Evolutionary conservation across 2,113 vertebrate genomes (phyloP), one percentile per base, ranked within the genome.

Genomic region (Grammomys surdaster): DNA sequence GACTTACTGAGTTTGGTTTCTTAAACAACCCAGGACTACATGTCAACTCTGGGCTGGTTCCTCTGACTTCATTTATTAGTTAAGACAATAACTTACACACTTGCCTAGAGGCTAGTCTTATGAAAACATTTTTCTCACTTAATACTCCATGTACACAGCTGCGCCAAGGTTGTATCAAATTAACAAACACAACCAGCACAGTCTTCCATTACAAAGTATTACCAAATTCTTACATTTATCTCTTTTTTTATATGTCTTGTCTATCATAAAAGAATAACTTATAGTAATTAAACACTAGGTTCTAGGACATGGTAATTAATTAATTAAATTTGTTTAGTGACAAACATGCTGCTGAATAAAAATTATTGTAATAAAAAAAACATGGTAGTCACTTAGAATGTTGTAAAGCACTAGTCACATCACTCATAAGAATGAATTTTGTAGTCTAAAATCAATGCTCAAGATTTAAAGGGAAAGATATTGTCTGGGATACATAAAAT

Each of bases 301-400:
- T 95, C 2, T 86, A 7, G 1, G 6, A 17, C 46, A 70, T 58
- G 72, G 5, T 81, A 72, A 88, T 28, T 76, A 80, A 76, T 91
- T 77, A 85, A 17, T 60, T 60, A 84, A 84, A 84, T 26, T 84
- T 43, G 2, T 43, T 22, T 84, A 84, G 11, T 13, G 10, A 2
- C 54, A 94, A 87, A 72, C 11, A n/a, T 56, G 7, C 91, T 93
- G 87, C 65, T 81, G 20, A 95, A 96, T 46, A 40, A 90, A 87
- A 93, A 65, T 78, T 54, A 84, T 75, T 7, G 28, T 40, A 81
- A 63, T 70, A 70, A 43, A 22, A 60, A 60, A 60, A 60, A 48
- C 46, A 51, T 51, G 48, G 48, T 7, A 51, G 48, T 51, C 8
- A 51, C 48, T 7, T 51, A 51, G 48, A 51, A 7, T 7, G 48